Conservation (phyloP, 2,888 invertebrate genomes). For the Andrena dorsata region DNA sequence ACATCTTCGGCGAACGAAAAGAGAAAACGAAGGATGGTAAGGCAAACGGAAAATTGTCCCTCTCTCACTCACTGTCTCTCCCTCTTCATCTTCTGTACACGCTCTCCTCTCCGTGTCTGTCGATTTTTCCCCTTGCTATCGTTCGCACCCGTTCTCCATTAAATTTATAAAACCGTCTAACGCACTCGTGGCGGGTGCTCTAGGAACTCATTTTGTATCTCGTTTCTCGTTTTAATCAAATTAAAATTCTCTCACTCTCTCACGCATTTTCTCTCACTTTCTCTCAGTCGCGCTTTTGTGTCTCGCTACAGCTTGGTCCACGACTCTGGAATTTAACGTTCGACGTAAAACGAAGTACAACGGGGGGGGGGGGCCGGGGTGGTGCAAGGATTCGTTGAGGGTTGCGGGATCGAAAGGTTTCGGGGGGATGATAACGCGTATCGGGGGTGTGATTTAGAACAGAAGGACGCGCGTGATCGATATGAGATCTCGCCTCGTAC, state of each 20-base stretch:
- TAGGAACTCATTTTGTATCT: conserved; percentile 70
- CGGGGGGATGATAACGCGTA: background rate
- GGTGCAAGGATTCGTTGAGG: background rate
- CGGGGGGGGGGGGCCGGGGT: conserved; percentile 14
- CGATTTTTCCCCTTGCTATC: conserved; percentile 25
- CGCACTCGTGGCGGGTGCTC: conserved; percentile 53
- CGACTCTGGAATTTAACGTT: conserved; percentile 68
- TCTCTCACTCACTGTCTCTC: conserved; percentile 13
- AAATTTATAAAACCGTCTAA: conserved; percentile 56
- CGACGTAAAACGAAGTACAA: conserved; percentile 60
- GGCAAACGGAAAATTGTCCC: conserved; percentile 18
- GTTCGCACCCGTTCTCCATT: conserved; percentile 47
- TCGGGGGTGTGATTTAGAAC: conserved; percentile 26
- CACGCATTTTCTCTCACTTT: conserved; percentile 36
- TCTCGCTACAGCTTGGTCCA: conserved; percentile 75
- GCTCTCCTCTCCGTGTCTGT: conserved; percentile 7
- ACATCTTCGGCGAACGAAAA: conserved; percentile 44
- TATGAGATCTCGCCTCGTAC: conserved; percentile 56
- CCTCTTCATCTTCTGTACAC: background rate
- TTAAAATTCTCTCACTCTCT: conserved; percentile 38
- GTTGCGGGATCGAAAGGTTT: conserved; percentile 5
- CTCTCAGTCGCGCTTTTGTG: conserved; percentile 51
- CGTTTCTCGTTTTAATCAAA: conserved; percentile 12
- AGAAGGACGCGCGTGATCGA: conserved; percentile 55
- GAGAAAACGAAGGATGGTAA: conserved; percentile 43